These are phyloP conservation scores for Rhimphoctona megacephalus DNA, from an alignment of 2,888 invertebrate species.

Conservation along the genomic window DNA sequence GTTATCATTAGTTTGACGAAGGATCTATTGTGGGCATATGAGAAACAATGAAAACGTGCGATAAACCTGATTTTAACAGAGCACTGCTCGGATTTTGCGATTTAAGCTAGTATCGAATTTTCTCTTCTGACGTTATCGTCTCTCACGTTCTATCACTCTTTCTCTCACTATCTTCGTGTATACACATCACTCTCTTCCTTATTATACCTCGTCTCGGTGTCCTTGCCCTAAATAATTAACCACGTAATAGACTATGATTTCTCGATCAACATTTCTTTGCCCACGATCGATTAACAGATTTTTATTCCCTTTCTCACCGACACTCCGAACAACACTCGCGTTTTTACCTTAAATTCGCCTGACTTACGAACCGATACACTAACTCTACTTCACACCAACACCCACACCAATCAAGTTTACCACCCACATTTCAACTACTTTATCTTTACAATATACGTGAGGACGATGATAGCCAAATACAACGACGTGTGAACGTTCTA, in stretches of 20 bases:
- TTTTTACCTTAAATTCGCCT: constrained; percentile 9
- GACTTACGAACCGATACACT: constrained; percentile 10
- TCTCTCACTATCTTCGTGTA: not conserved
- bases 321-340: constrained; percentile 11
- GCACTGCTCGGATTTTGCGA: constrained; percentile 17
- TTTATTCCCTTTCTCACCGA: constrained; percentile 9
- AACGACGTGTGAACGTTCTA: not conserved
- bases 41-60: constrained; percentile 50
- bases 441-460: constrained; percentile 8
- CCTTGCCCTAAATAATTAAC: constrained; percentile 27
- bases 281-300: constrained; percentile 1
- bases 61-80: constrained; percentile 39
- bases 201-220: not conserved
- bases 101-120: constrained; percentile 36
- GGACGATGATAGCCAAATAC: not conserved
- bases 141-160: constrained; percentile 38
- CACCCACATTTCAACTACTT: not conserved
- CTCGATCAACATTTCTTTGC: not conserved
- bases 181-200: not conserved
- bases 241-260: not conserved
- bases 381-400: not conserved
- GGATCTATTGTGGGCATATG: constrained; percentile 7
- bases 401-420: not conserved
- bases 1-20: not conserved
- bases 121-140: constrained; percentile 57